These are phyloP conservation scores for Danaus melanippus DNA, from an alignment of 1,140 invertebrate genomes.

Conservation along the genomic window DNA sequence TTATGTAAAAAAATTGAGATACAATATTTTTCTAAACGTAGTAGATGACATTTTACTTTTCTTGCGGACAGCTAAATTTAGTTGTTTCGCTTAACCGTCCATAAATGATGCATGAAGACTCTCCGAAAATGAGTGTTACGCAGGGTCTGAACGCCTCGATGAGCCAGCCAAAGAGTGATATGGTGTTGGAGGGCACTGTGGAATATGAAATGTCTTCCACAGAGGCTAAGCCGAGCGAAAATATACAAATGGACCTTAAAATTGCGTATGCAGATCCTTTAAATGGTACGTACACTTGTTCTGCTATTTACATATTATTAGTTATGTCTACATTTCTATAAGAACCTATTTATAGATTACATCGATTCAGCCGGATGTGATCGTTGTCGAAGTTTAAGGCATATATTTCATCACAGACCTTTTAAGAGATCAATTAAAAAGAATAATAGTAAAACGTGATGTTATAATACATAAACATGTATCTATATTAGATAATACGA, in stretches of 20 bases:
- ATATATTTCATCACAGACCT: too few species aligned
- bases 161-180: conserved; percentile 59
- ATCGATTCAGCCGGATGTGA: conserved; percentile 15
- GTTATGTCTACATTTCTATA: conserved; percentile 9
- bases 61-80: conserved; percentile 37
- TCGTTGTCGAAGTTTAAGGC: not conserved
- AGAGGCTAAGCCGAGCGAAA: conserved; percentile 46
- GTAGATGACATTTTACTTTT: conserved; percentile 39
- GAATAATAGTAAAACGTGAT: too few species aligned
- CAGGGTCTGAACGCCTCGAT: conserved; percentile 61
- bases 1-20: conserved; percentile 45
- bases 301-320: conserved; percentile 17
- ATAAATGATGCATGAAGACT: conserved; percentile 66
- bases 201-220: conserved; percentile 51
- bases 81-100: conserved; percentile 48
- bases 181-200: conserved; percentile 43
- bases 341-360: conserved; percentile 13
- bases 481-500: conserved; percentile 1
- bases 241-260: conserved; percentile 54
- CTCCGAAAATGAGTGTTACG: conserved; percentile 68
- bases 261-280: conserved; percentile 56
- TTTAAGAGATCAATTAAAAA: too few species aligned
- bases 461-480: not conserved
- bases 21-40: conserved; percentile 34
- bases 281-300: conserved; percentile 43